A percentile compares a stretch with the other conserved stretches of the same genome.
These are phyloP conservation scores for Mionectes olivaceus DNA, from an alignment of 2,797 vertebrate genomes.

Conservation along the genomic window DNA sequence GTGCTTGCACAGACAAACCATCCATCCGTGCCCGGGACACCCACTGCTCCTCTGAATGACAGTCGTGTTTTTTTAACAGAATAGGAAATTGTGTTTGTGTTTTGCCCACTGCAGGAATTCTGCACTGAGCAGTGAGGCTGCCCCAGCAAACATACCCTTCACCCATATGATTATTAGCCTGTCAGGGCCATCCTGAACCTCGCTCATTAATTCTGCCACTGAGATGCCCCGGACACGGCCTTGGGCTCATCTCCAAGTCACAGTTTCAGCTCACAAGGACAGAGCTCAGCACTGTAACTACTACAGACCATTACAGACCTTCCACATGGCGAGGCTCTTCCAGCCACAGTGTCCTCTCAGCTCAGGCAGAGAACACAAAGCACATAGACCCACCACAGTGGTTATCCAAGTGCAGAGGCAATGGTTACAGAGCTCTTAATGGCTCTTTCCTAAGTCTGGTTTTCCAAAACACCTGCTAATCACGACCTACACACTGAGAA, in stretches of 20 bases:
- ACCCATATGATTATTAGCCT: not conserved
- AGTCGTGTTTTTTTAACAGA: not conserved
- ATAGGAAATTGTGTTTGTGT: not conserved
- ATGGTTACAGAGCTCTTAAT: not conserved
- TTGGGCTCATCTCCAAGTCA: not conserved
- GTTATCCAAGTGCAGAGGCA: not conserved
- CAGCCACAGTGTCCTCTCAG: not conserved
- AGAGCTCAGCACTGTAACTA: not conserved
- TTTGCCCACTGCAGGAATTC: not conserved
- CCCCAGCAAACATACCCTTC: not conserved
- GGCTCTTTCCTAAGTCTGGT: not conserved
- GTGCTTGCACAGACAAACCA: not conserved
- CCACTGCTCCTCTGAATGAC: not conserved
- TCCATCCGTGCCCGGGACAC: not conserved
- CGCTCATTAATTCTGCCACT: not conserved
- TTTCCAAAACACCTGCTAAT: not conserved
- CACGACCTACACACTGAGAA: not conserved
- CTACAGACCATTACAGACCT: not conserved
- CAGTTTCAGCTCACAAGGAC: not conserved
- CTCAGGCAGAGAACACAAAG: not conserved
- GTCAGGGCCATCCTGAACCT: not conserved
- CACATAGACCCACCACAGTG: not conserved
- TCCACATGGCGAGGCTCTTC: not conserved
- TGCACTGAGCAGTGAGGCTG: not conserved
- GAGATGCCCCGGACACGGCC: not conserved